These are phyloP conservation scores for Ascidia mentula DNA, from an alignment of 23 tunicate genomes.

Conservation along the genomic window DNA sequence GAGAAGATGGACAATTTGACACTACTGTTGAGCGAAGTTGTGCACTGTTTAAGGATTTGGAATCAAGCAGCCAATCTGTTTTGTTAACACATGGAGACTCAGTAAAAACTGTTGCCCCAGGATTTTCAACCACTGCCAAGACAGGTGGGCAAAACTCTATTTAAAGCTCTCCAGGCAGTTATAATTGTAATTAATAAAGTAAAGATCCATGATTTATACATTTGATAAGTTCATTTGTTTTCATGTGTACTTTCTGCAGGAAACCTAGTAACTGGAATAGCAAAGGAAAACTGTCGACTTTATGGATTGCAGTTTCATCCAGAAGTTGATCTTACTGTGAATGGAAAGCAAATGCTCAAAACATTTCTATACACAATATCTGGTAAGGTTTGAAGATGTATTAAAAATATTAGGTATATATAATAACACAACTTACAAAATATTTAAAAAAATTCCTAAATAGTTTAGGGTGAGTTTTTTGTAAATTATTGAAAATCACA, in stretches of 20 bases:
- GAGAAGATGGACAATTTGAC: constrained; percentile 92
- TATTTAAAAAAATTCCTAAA: too few species aligned
- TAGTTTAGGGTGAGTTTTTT: too few species aligned
- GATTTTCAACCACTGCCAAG: constrained; percentile 67
- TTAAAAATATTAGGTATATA: too few species aligned
- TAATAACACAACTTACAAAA: too few species aligned
- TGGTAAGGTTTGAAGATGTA: constrained; percentile 20
- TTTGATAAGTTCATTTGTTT: neutral
- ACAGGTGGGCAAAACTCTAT: constrained; percentile 27
- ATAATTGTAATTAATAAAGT: too few species aligned
- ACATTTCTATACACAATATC: constrained; percentile 82
- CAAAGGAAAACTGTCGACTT: constrained; percentile 46
- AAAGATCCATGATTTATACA: neutral
- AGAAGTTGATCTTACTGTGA: constrained; percentile 91
- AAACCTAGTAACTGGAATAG: constrained; percentile 68
- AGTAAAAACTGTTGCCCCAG: constrained; percentile 59
- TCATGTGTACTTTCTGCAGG: constrained; percentile 8
- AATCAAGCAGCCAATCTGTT: constrained; percentile 54
- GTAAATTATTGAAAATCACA: too few species aligned
- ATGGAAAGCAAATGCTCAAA: constrained; percentile 82
- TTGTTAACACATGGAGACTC: constrained; percentile 97
- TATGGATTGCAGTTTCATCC: constrained; percentile 99
- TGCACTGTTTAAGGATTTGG: constrained; percentile 54
- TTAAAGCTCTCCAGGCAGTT: too few species aligned
- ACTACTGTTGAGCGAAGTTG: constrained; percentile 51